Evolutionary conservation across 2,797 vertebrate species (phyloP).

Genomic region (Micrastur ruficollis): DNA sequence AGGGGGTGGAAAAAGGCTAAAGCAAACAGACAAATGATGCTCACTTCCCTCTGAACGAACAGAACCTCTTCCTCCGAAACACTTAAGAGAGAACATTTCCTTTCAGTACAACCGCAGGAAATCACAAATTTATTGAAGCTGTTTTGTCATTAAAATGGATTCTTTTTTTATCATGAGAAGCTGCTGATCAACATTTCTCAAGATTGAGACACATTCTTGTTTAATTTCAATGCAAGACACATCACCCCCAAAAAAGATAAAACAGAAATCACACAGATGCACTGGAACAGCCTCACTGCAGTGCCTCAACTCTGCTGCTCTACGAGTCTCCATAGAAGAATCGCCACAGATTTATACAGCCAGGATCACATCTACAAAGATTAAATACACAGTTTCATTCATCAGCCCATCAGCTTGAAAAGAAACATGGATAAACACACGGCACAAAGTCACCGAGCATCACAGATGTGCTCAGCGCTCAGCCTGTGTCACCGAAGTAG

Average conservation of each 20-base stretch:
- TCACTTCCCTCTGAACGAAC: background rate
- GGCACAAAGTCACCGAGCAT: background rate
- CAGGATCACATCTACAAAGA: background rate
- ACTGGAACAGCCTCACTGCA: background rate
- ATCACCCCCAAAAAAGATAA: background rate
- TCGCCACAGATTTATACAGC: background rate
- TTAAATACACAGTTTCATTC: background rate
- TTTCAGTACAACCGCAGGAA: slow-evolving; percentile 33
- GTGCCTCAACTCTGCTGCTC: rapidly evolving
- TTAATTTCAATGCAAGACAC: background rate
- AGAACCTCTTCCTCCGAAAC: background rate
- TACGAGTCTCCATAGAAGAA: background rate
- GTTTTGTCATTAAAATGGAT: background rate
- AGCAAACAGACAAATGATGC: background rate
- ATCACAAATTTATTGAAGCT: background rate
- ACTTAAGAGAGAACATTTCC: background rate
- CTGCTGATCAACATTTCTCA: background rate
- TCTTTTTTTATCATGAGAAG: background rate
- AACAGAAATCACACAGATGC: background rate
- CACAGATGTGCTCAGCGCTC: background rate
- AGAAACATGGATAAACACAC: rapidly evolving
- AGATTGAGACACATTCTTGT: background rate
- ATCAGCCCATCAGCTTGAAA: background rate
- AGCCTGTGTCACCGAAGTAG: background rate
- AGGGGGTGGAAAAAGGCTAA: background rate